Conservation (phyloP, 2,888 invertebrate species). For the Pheosia tremula region DNA sequence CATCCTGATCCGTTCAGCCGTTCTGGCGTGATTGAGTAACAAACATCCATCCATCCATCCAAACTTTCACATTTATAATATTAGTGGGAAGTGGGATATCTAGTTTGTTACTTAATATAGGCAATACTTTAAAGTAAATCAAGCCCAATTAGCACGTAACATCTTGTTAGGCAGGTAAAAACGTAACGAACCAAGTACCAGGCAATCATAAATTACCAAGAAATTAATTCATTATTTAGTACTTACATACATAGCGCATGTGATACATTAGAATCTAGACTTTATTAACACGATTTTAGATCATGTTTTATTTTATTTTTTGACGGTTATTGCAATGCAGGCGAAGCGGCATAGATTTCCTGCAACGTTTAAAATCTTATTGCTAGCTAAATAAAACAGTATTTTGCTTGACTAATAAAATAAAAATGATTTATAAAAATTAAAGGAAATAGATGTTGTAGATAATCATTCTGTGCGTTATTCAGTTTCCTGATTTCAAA, state of each 20-base stretch:
- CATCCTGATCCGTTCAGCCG: too few species aligned
- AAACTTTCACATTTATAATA: too few species aligned
- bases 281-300: conserved; percentile 10
- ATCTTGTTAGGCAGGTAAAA: conserved; percentile 25
- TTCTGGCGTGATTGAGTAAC: too few species aligned
- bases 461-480: conserved; percentile 30
- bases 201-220: conserved; percentile 42
- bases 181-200: conserved; percentile 30
- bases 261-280: conserved; percentile 23
- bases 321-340: conserved; percentile 18
- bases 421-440: neutral
- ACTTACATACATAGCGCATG: conserved; percentile 19
- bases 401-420: conserved; percentile 9
- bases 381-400: neutral
- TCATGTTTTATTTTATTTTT: neutral
- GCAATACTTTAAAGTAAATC: conserved; percentile 20
- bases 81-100: neutral
- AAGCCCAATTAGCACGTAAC: conserved; percentile 4
- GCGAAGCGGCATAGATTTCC: conserved; percentile 27
- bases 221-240: conserved; percentile 38
- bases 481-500: conserved; percentile 57
- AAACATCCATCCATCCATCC: too few species aligned
- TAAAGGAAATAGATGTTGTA: conserved; percentile 41
- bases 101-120: conserved; percentile 1
- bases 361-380: conserved; percentile 24